Percentiles rank a stretch among this genome's conserved stretches.
These are phyloP conservation scores for Scaptomyza montana DNA, from an alignment of 1,140 invertebrate species.

Conservation along the genomic window DNA sequence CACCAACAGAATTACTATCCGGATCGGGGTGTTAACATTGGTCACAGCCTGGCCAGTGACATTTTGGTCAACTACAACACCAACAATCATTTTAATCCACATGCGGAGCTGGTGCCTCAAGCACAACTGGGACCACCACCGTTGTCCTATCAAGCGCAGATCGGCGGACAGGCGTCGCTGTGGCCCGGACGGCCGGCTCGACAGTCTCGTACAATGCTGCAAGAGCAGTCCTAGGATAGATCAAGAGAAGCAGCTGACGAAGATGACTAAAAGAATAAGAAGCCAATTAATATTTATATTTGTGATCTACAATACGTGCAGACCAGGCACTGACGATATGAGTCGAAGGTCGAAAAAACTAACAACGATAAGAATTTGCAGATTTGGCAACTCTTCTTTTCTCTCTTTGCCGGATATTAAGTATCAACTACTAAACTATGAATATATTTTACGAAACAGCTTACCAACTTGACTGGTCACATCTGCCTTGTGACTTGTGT, in stretches of 20 bases:
- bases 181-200: conserved; percentile 54
- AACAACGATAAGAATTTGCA: neutral
- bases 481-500: conserved; percentile 7
- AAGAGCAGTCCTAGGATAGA: conserved; percentile 18
- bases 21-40: conserved; percentile 56
- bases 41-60: conserved; percentile 64
- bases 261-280: neutral
- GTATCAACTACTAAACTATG: neutral
- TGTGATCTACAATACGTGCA: conserved; percentile 12
- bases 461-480: conserved; percentile 30
- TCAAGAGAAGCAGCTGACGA: neutral
- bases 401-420: neutral
- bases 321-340: neutral
- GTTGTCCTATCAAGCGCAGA: conserved; percentile 76
- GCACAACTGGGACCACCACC: conserved; percentile 64
- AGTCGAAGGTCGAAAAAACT: neutral
- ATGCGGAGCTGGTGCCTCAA: conserved; percentile 86
- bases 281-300: neutral
- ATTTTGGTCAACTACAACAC: conserved; percentile 69
- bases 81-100: conserved; percentile 86
- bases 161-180: conserved; percentile 38
- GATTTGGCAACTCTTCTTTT: neutral
- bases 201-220: conserved; percentile 57
- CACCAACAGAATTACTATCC: conserved; percentile 69
- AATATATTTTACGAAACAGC: conserved; percentile 18